Percentiles rank a stretch among this genome's conserved stretches.
These are phyloP conservation scores for Drosophila pegasa DNA, from an alignment of 2,888 invertebrate genomes.

Conservation along the genomic window DNA sequence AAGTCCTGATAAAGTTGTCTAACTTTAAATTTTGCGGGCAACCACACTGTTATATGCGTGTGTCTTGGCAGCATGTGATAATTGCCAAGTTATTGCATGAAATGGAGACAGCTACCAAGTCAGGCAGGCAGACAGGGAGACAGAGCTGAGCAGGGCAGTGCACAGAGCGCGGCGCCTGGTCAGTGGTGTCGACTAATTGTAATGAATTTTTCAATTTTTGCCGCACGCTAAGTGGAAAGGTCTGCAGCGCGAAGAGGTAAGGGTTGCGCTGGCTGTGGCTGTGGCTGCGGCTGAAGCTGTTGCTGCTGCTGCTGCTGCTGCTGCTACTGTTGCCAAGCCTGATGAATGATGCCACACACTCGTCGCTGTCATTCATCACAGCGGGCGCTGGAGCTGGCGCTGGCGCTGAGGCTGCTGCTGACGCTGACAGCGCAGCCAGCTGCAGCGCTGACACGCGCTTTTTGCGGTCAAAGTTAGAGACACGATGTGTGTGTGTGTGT, in stretches of 20 bases:
- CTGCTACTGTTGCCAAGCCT: conserved; percentile 32
- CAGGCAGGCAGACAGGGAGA: background rate
- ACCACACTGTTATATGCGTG: conserved; percentile 2
- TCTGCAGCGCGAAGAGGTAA: background rate
- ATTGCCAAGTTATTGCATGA: conserved; percentile 55
- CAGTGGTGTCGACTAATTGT: conserved; percentile 72
- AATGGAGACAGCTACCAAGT: conserved; percentile 5
- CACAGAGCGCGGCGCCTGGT: conserved; percentile 23
- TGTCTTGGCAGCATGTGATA: conserved; percentile 48
- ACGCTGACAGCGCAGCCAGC: conserved; percentile 34
- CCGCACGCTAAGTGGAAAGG: conserved; percentile 12
- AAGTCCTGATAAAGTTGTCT: background rate
- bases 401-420: conserved; percentile 23
- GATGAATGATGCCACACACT: conserved; percentile 76
- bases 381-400: conserved; percentile 41
- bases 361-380: conserved; percentile 75
- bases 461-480: conserved; percentile 66
- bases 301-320: background rate
- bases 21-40: background rate
- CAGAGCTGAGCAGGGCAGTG: background rate
- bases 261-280: background rate
- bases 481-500: conserved; percentile 14
- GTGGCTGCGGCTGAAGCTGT: background rate
- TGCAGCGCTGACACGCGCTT: conserved; percentile 62
- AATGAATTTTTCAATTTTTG: conserved; percentile 76